Conservation (phyloP, 2,797 vertebrate genomes). For the Girardinus metallicus region DNA sequence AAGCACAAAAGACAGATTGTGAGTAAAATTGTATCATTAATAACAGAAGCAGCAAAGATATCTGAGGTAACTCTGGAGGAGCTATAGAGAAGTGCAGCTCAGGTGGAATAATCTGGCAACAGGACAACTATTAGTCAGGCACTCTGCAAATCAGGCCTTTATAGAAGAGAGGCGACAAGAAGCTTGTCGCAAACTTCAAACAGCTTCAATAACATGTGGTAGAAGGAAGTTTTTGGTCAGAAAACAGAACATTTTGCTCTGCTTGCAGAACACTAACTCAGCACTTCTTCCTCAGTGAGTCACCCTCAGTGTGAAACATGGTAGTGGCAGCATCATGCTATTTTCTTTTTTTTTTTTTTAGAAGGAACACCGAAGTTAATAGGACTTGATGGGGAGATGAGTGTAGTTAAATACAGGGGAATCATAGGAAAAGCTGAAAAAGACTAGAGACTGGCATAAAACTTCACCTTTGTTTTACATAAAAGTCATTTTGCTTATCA, state of each 20-base stretch:
- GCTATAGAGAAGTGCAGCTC: not conserved
- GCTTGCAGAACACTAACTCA: conserved; percentile 4
- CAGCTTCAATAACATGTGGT: not conserved
- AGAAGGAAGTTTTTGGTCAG: not conserved
- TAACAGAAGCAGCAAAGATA: not conserved
- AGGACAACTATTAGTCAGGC: not conserved
- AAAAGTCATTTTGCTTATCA: too few species aligned
- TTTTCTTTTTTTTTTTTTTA: not conserved
- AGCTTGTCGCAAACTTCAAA: not conserved
- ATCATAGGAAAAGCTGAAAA: not conserved
- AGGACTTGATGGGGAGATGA: not conserved
- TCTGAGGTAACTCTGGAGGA: not conserved
- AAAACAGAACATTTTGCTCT: not conserved
- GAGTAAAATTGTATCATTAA: not conserved
- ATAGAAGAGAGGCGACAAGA: not conserved
- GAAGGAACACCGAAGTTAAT: not conserved
- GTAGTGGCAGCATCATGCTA: not conserved
- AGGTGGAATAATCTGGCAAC: not conserved
- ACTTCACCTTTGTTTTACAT: not conserved
- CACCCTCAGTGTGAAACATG: not conserved
- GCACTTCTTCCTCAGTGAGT: not conserved
- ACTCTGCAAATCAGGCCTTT: not conserved
- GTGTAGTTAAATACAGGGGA: not conserved
- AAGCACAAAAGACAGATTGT: not conserved
- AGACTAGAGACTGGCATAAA: not conserved